Percentiles rank a stretch among this genome's conserved stretches.
These are phyloP conservation scores for Camptogramma bilineatum DNA, from an alignment of 2,888 invertebrate species.

Conservation along the genomic window DNA sequence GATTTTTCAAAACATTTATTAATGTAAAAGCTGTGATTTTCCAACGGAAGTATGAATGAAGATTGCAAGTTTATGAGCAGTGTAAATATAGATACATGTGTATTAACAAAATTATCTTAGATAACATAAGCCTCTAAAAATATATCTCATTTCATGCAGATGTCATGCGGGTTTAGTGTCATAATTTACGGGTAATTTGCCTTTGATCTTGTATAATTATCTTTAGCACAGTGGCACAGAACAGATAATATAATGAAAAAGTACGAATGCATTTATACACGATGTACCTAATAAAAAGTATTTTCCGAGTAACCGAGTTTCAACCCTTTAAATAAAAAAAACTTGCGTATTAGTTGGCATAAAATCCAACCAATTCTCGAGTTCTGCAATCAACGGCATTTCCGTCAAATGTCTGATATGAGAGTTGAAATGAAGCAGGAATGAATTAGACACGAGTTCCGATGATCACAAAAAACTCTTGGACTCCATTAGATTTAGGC, in stretches of 20 bases:
- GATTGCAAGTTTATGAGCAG: slow-evolving; percentile 4
- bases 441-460: not conserved
- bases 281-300: too few relatives aligned
- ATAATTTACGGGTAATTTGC: slow-evolving; percentile 7
- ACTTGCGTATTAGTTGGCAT: not conserved
- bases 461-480: not conserved
- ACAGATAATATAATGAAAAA: too few relatives aligned
- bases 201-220: slow-evolving; percentile 8
- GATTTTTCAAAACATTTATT: not conserved
- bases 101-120: slow-evolving; percentile 1
- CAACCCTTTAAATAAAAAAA: not conserved
- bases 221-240: not conserved
- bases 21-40: not conserved
- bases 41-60: slow-evolving; percentile 3
- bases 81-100: not conserved
- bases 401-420: not conserved
- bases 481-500: not conserved
- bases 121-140: slow-evolving; percentile 11
- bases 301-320: not conserved
- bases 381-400: not conserved
- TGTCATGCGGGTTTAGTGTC: slow-evolving; percentile 5
- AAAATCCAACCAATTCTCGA: not conserved
- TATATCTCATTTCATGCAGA: slow-evolving; percentile 12
- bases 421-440: not conserved
- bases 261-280: too few relatives aligned